A percentile compares a stretch with the other conserved stretches of the same genome.
Evolutionary conservation across 1,140 invertebrate species (phyloP).

Genomic region (Aricia agestis): DNA sequence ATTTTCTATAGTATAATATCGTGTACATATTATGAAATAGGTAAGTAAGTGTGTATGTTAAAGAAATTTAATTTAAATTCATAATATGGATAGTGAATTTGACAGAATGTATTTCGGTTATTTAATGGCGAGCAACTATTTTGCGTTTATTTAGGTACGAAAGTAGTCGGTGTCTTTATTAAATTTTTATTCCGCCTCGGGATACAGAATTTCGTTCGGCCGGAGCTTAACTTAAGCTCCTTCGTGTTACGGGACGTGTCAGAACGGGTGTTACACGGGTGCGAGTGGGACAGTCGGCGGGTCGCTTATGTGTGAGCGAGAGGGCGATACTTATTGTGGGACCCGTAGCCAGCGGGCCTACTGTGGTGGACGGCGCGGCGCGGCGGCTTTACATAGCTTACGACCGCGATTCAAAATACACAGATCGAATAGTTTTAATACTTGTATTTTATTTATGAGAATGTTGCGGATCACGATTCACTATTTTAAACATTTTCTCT

Average conservation of each 20-base stretch:
- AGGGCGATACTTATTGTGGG: constrained; percentile 26
- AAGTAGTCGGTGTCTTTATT: constrained; percentile 31
- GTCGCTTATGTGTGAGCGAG: constrained; percentile 11
- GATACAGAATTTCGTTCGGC: constrained; percentile 38
- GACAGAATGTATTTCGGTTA: too few relatives aligned
- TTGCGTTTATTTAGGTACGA: constrained; percentile 8
- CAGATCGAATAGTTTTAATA: constrained; percentile 37
- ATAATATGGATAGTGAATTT: too few relatives aligned
- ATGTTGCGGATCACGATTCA: background rate
- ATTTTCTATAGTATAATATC: too few relatives aligned
- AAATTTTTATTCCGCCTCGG: constrained; percentile 38
- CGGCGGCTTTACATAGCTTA: constrained; percentile 38
- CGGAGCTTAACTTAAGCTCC: constrained; percentile 42
- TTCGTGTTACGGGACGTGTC: constrained; percentile 42
- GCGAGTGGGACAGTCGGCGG: constrained; percentile 24
- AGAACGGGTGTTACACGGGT: constrained; percentile 31
- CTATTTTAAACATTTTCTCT: too few relatives aligned
- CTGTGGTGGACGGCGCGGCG: constrained; percentile 37
- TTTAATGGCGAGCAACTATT: background rate
- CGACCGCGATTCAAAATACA: constrained; percentile 40
- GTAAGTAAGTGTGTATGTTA: too few relatives aligned
- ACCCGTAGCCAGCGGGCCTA: constrained; percentile 36
- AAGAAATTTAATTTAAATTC: too few relatives aligned
- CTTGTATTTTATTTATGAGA: constrained; percentile 25
- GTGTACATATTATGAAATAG: too few relatives aligned